These are phyloP conservation scores for Sterna hirundo DNA, from an alignment of 2,113 vertebrate species.

Conservation along the genomic window DNA sequence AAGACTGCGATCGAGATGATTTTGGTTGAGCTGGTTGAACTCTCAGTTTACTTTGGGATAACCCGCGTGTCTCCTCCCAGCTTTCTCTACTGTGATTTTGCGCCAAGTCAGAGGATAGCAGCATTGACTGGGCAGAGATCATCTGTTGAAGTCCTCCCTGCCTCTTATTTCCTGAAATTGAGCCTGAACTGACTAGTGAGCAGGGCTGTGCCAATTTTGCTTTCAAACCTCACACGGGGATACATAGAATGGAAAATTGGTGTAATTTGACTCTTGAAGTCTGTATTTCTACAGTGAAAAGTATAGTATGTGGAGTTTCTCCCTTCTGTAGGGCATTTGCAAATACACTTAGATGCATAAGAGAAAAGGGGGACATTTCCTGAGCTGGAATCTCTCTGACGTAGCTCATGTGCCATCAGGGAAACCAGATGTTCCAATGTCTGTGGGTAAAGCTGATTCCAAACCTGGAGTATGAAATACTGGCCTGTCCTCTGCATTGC, in stretches of 20 bases:
- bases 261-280: background rate
- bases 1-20: accelerated
- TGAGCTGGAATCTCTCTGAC: background rate
- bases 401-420: background rate
- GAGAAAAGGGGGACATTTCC: background rate
- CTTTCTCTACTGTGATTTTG: background rate
- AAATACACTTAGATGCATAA: background rate
- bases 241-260: background rate
- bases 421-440: background rate
- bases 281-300: background rate
- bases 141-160: background rate
- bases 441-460: background rate
- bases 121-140: background rate
- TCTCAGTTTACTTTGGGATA: background rate
- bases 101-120: background rate
- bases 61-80: background rate
- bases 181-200: background rate
- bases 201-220: background rate
- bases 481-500: background rate
- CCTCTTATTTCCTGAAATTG: background rate
- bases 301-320: background rate
- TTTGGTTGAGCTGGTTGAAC: background rate
- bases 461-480: background rate
- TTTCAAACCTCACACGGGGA: background rate
- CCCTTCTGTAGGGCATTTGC: background rate